Evolutionary conservation across 2,797 vertebrate species (phyloP).

Genomic region (Jordanella pulchra): DNA sequence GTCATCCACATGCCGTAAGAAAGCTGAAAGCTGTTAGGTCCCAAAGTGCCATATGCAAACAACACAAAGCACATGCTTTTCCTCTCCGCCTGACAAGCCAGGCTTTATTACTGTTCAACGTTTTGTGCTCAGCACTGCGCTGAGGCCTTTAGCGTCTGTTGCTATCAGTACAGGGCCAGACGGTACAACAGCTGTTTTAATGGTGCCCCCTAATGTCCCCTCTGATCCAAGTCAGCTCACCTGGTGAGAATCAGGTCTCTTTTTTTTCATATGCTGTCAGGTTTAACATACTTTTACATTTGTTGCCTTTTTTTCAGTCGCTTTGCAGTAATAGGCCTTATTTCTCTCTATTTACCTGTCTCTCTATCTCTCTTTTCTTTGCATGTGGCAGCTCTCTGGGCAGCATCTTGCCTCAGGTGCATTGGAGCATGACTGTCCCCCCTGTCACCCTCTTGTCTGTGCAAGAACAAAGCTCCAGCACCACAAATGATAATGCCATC

Average conservation of each 20-base stretch:
- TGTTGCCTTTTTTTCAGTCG: conserved; percentile 56
- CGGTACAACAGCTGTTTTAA: conserved; percentile 64
- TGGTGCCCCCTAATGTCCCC: conserved; percentile 59
- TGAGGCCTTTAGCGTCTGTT: conserved; percentile 36
- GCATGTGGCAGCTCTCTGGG: conserved; percentile 49
- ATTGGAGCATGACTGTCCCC: conserved; percentile 60
- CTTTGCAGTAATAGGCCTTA: conserved; percentile 42
- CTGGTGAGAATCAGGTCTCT: conserved; percentile 59
- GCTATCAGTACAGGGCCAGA: conserved; percentile 64
- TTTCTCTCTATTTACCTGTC: conserved; percentile 14
- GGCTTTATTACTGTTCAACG: conserved; percentile 58
- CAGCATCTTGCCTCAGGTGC: conserved; percentile 59
- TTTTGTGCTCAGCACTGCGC: conserved; percentile 36
- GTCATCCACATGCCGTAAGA: conserved; percentile 16
- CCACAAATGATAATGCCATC: conserved; percentile 25
- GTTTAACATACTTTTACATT: conserved; percentile 51
- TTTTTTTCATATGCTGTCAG: conserved; percentile 47
- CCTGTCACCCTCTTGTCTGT: conserved; percentile 56
- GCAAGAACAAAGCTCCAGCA: conserved; percentile 68
- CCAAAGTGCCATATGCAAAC: conserved; percentile 57
- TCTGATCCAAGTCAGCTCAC: conserved; percentile 64
- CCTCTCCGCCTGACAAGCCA: conserved; percentile 43
- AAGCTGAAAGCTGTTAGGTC: conserved; percentile 41
- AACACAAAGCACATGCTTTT: conserved; percentile 59
- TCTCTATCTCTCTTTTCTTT: background rate